Evolutionary conservation across 1,140 invertebrate genomes (phyloP).

Genomic region (Drosophila littoralis): DNA sequence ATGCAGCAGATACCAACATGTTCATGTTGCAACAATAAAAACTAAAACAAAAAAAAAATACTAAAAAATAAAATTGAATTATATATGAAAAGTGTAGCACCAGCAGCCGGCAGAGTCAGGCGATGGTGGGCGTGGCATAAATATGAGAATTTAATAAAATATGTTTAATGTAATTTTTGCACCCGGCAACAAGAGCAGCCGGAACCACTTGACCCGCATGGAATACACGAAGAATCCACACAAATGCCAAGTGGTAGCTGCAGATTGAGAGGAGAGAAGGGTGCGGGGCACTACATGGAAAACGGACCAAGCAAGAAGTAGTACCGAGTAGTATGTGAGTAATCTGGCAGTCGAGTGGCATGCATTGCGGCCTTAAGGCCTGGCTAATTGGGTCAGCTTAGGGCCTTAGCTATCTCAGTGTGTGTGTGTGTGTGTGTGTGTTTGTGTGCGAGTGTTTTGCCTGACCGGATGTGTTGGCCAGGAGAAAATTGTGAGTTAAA

Average conservation of each 20-base stretch:
- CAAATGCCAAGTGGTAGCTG: constrained; percentile 36
- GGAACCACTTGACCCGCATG: constrained; percentile 49
- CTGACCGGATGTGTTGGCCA: constrained; percentile 42
- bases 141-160: constrained; percentile 74
- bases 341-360: constrained; percentile 49
- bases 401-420: constrained; percentile 8
- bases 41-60: constrained; percentile 8
- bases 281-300: background rate
- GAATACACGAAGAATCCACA: constrained; percentile 32
- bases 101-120: constrained; percentile 34
- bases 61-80: constrained; percentile 53
- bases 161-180: constrained; percentile 76
- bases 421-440: background rate
- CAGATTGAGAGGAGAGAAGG: background rate
- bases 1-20: constrained; percentile 28
- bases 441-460: constrained; percentile 9
- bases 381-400: constrained; percentile 54
- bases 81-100: constrained; percentile 63
- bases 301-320: background rate
- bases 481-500: constrained; percentile 42
- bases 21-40: constrained; percentile 33
- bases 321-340: constrained; percentile 28
- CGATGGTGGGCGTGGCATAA: constrained; percentile 31
- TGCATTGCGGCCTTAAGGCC: constrained; percentile 24
- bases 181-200: constrained; percentile 20